Base-by-base conservation (phyloP, 2,113 vertebrate species). In the Actenoides lindsayi region DNA sequence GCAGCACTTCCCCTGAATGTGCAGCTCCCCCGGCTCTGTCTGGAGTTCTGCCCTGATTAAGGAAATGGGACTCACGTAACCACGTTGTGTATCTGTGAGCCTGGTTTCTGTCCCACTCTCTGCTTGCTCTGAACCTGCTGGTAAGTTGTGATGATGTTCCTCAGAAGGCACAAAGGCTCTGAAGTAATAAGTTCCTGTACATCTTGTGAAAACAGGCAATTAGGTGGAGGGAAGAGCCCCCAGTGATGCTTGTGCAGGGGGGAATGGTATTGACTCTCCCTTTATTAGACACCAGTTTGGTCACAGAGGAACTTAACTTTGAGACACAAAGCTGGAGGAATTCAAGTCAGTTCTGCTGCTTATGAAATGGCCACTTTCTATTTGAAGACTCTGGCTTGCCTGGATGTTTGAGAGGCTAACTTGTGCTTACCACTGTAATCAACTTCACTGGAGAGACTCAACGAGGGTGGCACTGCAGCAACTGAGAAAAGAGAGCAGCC, bases 111-210 rank as follows among this genome's bases (percentile, higher is more conserved):
- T 91, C 93, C 87, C 41, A 3, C 60, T 82, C 44, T 79, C 70
- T 48, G n/a, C 82, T 50, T 74, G 9, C 65, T 67, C 76, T 57
- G 42, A 94, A 85, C 39, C 68, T 41, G 42, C 64, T 65, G 81
- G 56, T 33, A 14, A 86, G 74, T 56, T 79, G 87, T 11, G 10
- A 70, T 62, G 82, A 13, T 96, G 73, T 63, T 93, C 76, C 86
- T 93, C 74, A 80, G 74, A 93, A 85, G 87, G 83, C 94, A 83
- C 92, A 92, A 77, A 80, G 94, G 89, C 93, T 94, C 92, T 80
- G 78, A 96, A 91, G 96, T 96, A 97, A 97, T 97, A 97, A 96
- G 81, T 73, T 96, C 87, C 62, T 93, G 73, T 94, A 69, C 76
- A 64, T 79, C 87, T 93, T 91, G 93, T 84, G 84, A 91, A 94